Base-by-base conservation (phyloP, 2,888 invertebrate genomes). In the Calliopum simillimum region DNA sequence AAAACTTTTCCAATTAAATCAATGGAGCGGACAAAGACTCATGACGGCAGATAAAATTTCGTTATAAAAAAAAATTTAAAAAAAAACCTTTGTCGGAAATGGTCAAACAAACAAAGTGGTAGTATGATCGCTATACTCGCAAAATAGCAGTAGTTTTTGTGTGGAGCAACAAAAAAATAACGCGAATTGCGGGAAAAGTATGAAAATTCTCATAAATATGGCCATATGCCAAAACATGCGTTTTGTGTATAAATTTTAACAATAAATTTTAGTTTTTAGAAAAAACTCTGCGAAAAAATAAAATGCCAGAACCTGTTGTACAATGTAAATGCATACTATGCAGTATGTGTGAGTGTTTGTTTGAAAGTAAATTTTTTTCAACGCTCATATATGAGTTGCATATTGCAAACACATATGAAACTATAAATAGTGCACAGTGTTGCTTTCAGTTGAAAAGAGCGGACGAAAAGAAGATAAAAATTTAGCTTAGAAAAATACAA, bases 1-100 rank as follows among this genome's bases (percentile, higher is more conserved):
- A 71, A 58, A 80, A 80, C 74, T 80, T 80, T 80, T 80, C 74
- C 80, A 80, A 80, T 80, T 80, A 79, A 79, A 79, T 80, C 80
- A 80, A 80, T 80, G 80, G 78, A 80, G 77, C 79, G 77, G 67
- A 75, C 74, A 78, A 79, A 79, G 79, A 71, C 67, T 67, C 25
- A 33, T 71, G 70, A 55, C 70, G 62, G 70, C 67, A 67, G 67
- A 71, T 71, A 71, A 53, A 56, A 63, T 56, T 33, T 33, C 33
- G 33, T 33, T 8, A 6, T 33, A 33, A 33, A 21, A 61, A 46
- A 21, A 64, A 53, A 49, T 16, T 12, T 2, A 53, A 33, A 51
- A 65, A 51, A 65, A 55, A 43, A 41, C 16, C 55, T 58, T 61
- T 51, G 53, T 67, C 56, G 59, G 41, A 61, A 25, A 44, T 44